These are phyloP conservation scores for Xestia xanthographa DNA, from an alignment of 2,888 invertebrate species.

Conservation along the genomic window DNA sequence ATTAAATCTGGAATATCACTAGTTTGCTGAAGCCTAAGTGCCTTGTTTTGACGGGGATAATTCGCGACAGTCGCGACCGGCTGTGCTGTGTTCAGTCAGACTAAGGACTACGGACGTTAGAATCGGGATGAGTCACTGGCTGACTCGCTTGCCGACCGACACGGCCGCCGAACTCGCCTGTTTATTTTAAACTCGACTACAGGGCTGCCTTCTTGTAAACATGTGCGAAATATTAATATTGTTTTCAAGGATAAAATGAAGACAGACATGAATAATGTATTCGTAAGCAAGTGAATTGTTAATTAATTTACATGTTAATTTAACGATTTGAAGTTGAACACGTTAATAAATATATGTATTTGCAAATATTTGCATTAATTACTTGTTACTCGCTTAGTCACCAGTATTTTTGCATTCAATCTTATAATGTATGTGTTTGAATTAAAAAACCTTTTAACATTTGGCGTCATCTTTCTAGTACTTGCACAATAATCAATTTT, in stretches of 20 bases:
- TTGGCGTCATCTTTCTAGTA: neutral
- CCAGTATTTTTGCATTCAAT: conserved; percentile 23
- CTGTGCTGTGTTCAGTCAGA: conserved; percentile 34
- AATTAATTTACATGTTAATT: conserved; percentile 26
- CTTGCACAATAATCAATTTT: conserved; percentile 19
- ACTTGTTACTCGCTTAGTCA: conserved; percentile 25
- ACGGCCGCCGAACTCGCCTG: conserved; percentile 76
- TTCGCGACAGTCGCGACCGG: conserved; percentile 18
- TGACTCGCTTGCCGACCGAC: conserved; percentile 61
- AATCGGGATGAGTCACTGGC: conserved; percentile 76
- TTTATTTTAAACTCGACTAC: conserved; percentile 75
- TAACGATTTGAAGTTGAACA: conserved; percentile 26
- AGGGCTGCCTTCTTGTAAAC: conserved; percentile 60
- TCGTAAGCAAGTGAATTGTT: conserved; percentile 15
- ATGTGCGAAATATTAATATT: conserved; percentile 40
- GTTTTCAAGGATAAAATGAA: conserved; percentile 44
- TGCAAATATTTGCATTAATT: conserved; percentile 35
- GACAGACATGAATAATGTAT: conserved; percentile 29
- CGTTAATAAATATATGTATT: conserved; percentile 16
- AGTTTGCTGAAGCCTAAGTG: neutral
- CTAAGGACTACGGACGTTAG: conserved; percentile 56
- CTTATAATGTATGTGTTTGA: conserved; percentile 23
- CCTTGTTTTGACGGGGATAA: conserved; percentile 20
- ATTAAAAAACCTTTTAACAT: neutral
- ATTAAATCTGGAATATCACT: conserved; percentile 12